phyloP scores from a whole-genome alignment of 1,140 invertebrate species.

The Oedothorax gibbosus region DNA sequence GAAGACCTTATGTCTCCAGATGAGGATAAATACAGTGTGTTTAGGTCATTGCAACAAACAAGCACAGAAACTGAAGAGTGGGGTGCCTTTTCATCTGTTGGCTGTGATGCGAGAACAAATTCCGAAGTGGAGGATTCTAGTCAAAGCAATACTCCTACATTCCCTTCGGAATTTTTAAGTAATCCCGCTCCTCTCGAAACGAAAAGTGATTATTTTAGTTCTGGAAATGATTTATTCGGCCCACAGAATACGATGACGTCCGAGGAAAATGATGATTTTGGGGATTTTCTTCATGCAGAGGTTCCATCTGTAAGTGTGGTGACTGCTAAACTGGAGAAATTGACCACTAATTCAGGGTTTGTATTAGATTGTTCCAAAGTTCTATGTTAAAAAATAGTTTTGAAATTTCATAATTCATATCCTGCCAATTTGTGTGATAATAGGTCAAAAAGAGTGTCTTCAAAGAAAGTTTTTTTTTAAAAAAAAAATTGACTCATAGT shows the following conservation, averaged over 20 bases:
- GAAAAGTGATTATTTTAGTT: conserved; percentile 64
- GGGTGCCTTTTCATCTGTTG: conserved; percentile 23
- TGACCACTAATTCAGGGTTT: not conserved
- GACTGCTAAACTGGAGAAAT: not conserved
- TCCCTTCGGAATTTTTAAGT: conserved; percentile 27
- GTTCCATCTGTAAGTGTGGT: conserved; percentile 1
- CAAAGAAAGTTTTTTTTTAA: no score
- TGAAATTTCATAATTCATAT: no score
- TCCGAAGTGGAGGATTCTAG: not conserved
- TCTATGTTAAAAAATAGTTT: no score
- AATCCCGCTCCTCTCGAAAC: conserved; percentile 30
- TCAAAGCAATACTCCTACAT: not conserved
- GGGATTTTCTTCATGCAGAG: conserved; percentile 59
- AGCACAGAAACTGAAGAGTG: not conserved
- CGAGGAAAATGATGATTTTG: conserved; percentile 61
- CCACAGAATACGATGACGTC: not conserved
- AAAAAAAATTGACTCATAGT: no score
- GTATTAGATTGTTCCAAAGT: no score
- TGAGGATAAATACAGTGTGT: conserved; percentile 70
- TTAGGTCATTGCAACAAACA: conserved; percentile 64
- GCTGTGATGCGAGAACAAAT: not conserved
- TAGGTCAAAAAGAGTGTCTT: no score
- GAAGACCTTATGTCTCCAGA: conserved; percentile 64
- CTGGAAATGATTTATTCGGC: conserved; percentile 69
- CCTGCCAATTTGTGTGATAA: no score